Evolutionary conservation across 2,888 invertebrate genomes (phyloP), one percentile per base, ranked within the genome.

Genomic region (Arge pagana): DNA sequence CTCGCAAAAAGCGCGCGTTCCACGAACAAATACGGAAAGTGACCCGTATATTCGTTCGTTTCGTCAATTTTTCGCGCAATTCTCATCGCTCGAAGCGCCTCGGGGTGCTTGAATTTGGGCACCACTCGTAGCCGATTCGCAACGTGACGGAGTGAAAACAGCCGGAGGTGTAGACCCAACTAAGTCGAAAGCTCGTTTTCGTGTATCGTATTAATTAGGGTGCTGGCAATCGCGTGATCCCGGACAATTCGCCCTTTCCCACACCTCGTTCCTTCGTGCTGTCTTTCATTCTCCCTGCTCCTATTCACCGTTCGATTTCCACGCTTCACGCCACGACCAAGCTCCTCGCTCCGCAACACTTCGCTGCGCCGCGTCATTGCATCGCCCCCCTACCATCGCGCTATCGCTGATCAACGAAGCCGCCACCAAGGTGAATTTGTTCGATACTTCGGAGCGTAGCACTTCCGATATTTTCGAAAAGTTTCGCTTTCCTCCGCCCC

Each of bases 141-240:
- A n/a, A n/a, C n/a, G n/a, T n/a, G n/a, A n/a, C n/a, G n/a, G n/a
- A n/a, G n/a, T n/a, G n/a, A n/a, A n/a, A n/a, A n/a, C n/a, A n/a
- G n/a, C n/a, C n/a, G n/a, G n/a, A n/a, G n/a, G n/a, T n/a, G n/a
- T n/a, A n/a, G n/a, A n/a, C 42, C 10, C 23, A n/a, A 5, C 19
- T 23, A 21, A 16, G 43, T 26, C 31, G 15, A 52, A 37, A 45
- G 50, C 55, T 59, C 57, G 57, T 58, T 61, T 56, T 64, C 65
- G 60, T 62, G 62, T 61, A 56, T 60, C 59, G 63, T 66, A 70
- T 68, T 69, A 72, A 72, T 71, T 68, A 72, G 65, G 63, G 62
- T 60, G 60, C 61, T 64, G 59, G 61, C 58, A 63, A 58, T 71
- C 62, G 68, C 68, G 68, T 67, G 71, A 67, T 64, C 62, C 18